Conservation (phyloP, 2,797 vertebrate species). For the Tamandua tetradactyla region DNA sequence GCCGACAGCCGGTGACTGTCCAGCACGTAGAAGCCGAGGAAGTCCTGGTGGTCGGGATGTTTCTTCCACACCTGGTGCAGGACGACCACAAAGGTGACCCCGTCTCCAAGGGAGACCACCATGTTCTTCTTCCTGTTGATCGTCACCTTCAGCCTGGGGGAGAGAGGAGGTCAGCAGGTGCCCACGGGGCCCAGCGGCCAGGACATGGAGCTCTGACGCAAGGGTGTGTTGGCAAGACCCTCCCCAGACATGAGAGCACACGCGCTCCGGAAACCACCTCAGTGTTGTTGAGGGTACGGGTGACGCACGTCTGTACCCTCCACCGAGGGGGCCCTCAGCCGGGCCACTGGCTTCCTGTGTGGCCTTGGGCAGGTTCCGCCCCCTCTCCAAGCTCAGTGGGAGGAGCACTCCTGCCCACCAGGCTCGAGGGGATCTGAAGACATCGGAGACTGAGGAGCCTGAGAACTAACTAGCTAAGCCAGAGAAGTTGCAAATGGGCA, state of each 20-base stretch:
- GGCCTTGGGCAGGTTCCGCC: neutral
- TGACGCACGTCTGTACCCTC: neutral
- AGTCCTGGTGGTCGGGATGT: slow-evolving; percentile 88
- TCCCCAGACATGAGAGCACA: neutral
- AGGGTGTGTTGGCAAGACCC: neutral
- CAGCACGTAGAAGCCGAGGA: slow-evolving; percentile 93
- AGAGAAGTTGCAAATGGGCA: neutral
- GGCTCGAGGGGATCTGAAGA: neutral
- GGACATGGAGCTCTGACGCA: neutral
- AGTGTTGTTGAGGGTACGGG: neutral
- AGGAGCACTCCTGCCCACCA: neutral
- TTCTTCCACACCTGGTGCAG: slow-evolving; percentile 92
- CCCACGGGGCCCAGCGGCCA: neutral
- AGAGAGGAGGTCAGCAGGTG: slow-evolving; percentile 50
- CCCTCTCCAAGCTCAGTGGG: neutral
- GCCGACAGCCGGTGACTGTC: slow-evolving; percentile 89
- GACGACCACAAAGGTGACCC: slow-evolving; percentile 90
- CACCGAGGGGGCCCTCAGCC: neutral
- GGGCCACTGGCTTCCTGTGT: neutral
- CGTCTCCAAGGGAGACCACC: slow-evolving; percentile 87
- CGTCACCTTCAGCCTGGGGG: slow-evolving; percentile 88
- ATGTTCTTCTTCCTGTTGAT: slow-evolving; percentile 89
- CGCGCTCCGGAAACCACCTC: neutral
- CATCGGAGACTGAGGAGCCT: neutral
- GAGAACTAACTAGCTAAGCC: neutral